phyloP scores from a whole-genome alignment of 2,888 invertebrate genomes.

The Tanypteryx hageni region DNA sequence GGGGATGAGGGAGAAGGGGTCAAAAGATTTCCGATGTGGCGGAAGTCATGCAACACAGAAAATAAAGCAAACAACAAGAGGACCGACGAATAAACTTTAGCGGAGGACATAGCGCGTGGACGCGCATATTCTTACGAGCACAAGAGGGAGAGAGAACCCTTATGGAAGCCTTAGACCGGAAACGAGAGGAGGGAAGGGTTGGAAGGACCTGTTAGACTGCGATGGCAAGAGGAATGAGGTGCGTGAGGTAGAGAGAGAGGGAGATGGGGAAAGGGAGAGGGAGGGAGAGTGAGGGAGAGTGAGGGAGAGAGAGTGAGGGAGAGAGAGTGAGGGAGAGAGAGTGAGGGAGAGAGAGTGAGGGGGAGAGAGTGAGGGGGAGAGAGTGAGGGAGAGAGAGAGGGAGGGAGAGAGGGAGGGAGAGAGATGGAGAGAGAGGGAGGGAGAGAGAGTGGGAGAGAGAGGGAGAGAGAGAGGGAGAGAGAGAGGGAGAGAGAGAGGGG shows the following conservation, averaged over 20 bases:
- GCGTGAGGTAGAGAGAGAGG: not conserved
- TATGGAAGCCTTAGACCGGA: not conserved
- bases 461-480: not conserved
- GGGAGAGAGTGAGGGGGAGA: constrained; percentile 17
- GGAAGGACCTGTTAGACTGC: not conserved
- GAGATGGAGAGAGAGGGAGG: constrained; percentile 26
- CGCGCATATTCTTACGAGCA: not conserved
- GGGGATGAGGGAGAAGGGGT: not conserved
- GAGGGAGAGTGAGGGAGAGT: not conserved
- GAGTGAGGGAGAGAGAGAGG: not conserved
- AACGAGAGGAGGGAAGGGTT: constrained; percentile 10
- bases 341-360: not conserved
- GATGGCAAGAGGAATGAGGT: too few relatives aligned
- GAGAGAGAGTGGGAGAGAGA: not conserved
- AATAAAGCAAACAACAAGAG: constrained; percentile 13
- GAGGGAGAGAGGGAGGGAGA: not conserved
- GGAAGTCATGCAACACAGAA: constrained; percentile 23
- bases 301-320: not conserved
- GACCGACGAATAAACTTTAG: not conserved
- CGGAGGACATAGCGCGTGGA: not conserved
- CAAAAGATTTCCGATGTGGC: constrained; percentile 33
- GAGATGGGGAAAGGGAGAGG: not conserved
- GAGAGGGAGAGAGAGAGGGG: not conserved
- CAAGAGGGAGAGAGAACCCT: not conserved
- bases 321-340: not conserved